Evolutionary conservation across 2,797 vertebrate genomes (phyloP).

Genomic region (Hipposideros larvatus): DNA sequence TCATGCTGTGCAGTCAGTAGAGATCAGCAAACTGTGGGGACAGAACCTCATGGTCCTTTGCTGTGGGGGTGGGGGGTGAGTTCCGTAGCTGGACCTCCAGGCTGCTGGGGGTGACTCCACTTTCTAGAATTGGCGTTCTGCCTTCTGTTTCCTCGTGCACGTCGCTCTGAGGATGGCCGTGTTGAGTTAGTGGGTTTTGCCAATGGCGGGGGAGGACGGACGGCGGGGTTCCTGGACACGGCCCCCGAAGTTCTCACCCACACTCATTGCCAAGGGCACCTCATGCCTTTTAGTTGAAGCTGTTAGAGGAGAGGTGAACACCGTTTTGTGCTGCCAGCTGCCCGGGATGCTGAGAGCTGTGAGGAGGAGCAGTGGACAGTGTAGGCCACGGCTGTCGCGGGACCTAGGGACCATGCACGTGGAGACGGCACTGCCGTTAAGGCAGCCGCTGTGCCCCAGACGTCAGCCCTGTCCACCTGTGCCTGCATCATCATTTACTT

Average conservation of each 20-base stretch:
- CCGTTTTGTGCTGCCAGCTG: too few relatives aligned
- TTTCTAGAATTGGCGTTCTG: not conserved
- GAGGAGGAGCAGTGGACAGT: too few relatives aligned
- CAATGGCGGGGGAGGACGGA: not conserved
- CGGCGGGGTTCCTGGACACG: not conserved
- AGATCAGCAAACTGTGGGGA: accelerated
- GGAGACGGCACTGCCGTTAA: too few relatives aligned
- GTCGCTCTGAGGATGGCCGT: not conserved
- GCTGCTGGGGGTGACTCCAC: not conserved
- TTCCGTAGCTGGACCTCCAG: not conserved
- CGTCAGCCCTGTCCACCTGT: too few relatives aligned
- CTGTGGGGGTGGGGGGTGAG: too few relatives aligned
- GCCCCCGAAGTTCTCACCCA: not conserved
- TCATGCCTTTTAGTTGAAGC: not conserved
- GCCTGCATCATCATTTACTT: not conserved
- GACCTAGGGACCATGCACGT: too few relatives aligned
- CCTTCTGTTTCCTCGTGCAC: not conserved
- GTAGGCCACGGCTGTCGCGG: too few relatives aligned
- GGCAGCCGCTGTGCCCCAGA: too few relatives aligned
- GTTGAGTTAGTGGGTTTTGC: not conserved
- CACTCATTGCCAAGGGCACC: not conserved
- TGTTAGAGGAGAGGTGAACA: too few relatives aligned
- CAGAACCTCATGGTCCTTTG: accelerated
- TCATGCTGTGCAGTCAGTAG: accelerated
- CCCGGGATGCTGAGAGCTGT: too few relatives aligned